Conservation (phyloP, 2,797 vertebrate species). For the Cryptoblepharus egeriae region DNA sequence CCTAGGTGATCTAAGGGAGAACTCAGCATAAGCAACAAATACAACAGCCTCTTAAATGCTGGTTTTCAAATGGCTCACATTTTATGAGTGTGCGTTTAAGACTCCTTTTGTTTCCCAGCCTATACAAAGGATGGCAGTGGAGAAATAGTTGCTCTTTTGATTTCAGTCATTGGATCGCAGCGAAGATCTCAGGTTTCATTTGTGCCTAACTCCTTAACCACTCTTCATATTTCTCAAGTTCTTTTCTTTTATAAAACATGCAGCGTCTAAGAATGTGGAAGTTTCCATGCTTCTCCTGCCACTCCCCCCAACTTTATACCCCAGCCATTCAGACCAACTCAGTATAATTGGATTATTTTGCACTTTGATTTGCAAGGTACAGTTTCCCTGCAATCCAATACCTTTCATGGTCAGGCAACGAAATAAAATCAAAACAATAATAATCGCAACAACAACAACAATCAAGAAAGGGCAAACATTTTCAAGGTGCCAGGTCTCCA, state of each 20-base stretch:
- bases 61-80: conserved; percentile 44
- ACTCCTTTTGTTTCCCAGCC: conserved; percentile 64
- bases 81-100: conserved; percentile 55
- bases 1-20: conserved; percentile 42
- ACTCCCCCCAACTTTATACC: conserved; percentile 35
- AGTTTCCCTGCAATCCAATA: conserved; percentile 55
- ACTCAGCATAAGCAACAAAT: conserved; percentile 36
- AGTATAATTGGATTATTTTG: conserved; percentile 66
- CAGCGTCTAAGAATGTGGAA: conserved; percentile 68
- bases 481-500: conserved; percentile 66
- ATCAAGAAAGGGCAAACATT: conserved; percentile 66
- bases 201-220: conserved; percentile 64
- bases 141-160: conserved; percentile 43
- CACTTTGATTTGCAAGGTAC: conserved; percentile 66
- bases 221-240: conserved; percentile 76
- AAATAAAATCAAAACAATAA: conserved; percentile 69
- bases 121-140: conserved; percentile 50
- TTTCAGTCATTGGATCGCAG: conserved; percentile 68
- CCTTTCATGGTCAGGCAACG: conserved; percentile 58
- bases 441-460: conserved; percentile 9
- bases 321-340: conserved; percentile 34
- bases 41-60: conserved; percentile 34
- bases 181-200: conserved; percentile 73
- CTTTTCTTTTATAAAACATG: conserved; percentile 52
- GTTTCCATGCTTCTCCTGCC: conserved; percentile 57